Base-by-base conservation (phyloP, 2,113 vertebrate species). In the Gasterosteus aculeatus region DNA sequence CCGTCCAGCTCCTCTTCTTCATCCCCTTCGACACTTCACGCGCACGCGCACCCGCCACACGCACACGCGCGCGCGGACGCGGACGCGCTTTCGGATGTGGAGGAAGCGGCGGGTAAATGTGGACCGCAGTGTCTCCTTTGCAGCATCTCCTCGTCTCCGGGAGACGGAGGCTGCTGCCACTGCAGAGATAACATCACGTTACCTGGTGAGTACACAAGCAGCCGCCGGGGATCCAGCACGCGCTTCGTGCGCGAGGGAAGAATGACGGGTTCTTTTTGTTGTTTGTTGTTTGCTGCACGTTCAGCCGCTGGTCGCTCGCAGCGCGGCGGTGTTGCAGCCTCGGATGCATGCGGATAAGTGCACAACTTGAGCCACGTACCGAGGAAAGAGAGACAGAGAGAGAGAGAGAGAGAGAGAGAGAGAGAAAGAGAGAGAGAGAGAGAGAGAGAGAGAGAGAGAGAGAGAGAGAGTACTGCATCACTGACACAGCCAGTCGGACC, bases 41-140 rank as follows among this genome's bases (percentile, higher is more conserved):
- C 39, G 9, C 35, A 38, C 35, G 7, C 35, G 35, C 35, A 0
- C 33, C 3, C 33, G 2, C 33, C 22, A 44, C 46, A 41, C 53
- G 33, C 46, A 11, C 68, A 15, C 59, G 1, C 65, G 11, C 65
- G 7, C 63, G 16, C 66, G 8, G 47, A 0, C 47, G 1, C 56
- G 33, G 1, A 42, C 3, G 57, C 1, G 42, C 42, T 3, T 15
- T 3, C 12, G 51, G 59, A 46, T 38, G 71, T 18, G n/a, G 51
- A 22, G 44, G 54, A 19, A 51, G 75, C 29, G 74, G 71, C 49
- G 76, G 69, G 68, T 82, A 39, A 51, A 83, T 78, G 89, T 81
- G 82, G 76, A 90, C 90, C 87, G 90, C 92, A 92, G 91, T 84
- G 89, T 64, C 82, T 62, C 75, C 5, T 59, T 42, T 26, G 49